Evolutionary conservation across 2,113 vertebrate species (phyloP), one percentile per base, ranked within the genome.

Genomic region (Spea multiplicata): DNA sequence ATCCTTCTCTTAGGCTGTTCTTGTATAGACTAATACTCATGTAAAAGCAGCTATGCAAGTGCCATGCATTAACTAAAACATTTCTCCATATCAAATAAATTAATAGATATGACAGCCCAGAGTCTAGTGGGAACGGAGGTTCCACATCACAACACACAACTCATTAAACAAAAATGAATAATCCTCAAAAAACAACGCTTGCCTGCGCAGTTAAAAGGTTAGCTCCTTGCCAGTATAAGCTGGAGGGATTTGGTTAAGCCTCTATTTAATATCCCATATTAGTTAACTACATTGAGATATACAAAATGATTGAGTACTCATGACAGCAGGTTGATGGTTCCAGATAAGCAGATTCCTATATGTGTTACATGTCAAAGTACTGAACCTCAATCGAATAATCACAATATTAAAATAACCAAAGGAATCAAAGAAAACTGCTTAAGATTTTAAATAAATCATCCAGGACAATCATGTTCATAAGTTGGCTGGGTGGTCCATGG

Each of bases 81-180:
- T 82, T 93, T 90, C 87, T 89, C 86, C 83, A 85, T 72, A 5
- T 84, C 82, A 88, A 85, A 92, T 89, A 88, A 92, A 94, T 84
- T 82, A 89, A 84, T 78, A 84, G 75, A 68, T 88, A 84, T 82
- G 53, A 82, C 77, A 84, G 72, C 48, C 4, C 3, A 5, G 0
- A 50, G 82, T 85, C 90, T 80, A 75, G 12, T 61, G 85, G 86
- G 89, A 92, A 87, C 57, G 73, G 13, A 82, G 85, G 88, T 92
- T 94, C 86, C 86, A 74, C 86, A 87, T 88, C 88, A 87, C 61
- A 85, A 92, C 84, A 86, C 87, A 88, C 70, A 50, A 81, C 81
- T 88, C 88, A 91, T 90, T 90, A 92, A 88, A 83, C 78, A 84
- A 89, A 88, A 81, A 88, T 74, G 71, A 89, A 79, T 50, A 75